Percentiles rank a stretch among this genome's conserved stretches.
Conservation (phyloP, 2,113 vertebrate species). For the Oostethus manadensis region DNA sequence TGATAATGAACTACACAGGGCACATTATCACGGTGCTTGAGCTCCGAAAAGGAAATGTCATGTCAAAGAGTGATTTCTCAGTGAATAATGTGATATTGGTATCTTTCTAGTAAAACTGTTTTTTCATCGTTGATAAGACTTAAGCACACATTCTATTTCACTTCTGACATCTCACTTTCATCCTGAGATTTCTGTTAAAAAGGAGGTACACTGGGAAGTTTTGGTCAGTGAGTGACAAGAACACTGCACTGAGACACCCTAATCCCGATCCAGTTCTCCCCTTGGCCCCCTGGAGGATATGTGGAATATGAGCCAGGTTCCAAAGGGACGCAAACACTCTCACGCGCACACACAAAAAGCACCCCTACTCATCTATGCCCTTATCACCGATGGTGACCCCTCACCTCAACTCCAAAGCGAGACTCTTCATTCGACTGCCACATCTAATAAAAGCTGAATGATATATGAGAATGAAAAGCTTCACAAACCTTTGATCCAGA, state of each 20-base stretch:
- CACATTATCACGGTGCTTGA: constrained; percentile 4
- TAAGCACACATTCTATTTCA: constrained; percentile 23
- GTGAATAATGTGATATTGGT: constrained; percentile 32
- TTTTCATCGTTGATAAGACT: constrained; percentile 13
- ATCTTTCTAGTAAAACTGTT: constrained; percentile 4
- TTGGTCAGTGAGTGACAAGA: constrained; percentile 50
- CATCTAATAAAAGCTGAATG: constrained; percentile 61
- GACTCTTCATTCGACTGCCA: constrained; percentile 67
- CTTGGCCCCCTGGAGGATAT: constrained; percentile 36
- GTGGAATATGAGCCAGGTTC: constrained; percentile 38
- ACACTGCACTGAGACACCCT: constrained; percentile 19
- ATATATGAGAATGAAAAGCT: constrained; percentile 49
- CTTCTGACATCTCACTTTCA: constrained; percentile 25
- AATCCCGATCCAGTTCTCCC: constrained; percentile 53
- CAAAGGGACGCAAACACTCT: constrained; percentile 18
- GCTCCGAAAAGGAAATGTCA: constrained; percentile 5
- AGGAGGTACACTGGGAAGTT: constrained; percentile 23
- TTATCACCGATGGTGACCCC: constrained; percentile 59
- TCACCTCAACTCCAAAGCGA: constrained; percentile 57
- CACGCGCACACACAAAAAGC: constrained; percentile 5
- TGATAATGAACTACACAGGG: background rate
- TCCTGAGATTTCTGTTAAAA: constrained; percentile 22
- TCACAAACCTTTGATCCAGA: constrained; percentile 22
- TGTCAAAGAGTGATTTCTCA: constrained; percentile 16
- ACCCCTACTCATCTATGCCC: constrained; percentile 42